Conservation (phyloP, 1,140 invertebrate species). For the Linepithema humile region DNA sequence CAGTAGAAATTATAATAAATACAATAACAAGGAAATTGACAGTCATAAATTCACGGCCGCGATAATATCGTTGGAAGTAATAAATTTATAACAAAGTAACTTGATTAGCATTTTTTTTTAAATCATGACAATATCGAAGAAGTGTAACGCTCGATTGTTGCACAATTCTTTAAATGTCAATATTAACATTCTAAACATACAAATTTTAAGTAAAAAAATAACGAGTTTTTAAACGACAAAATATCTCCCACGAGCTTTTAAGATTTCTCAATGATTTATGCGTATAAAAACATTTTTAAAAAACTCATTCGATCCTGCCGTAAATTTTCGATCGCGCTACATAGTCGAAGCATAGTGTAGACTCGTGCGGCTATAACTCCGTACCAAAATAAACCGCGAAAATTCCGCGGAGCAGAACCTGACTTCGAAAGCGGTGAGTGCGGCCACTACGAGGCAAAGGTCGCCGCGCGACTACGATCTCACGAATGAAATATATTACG, state of each 20-base stretch:
- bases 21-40: background rate
- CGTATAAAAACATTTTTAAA: background rate
- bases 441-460: conserved; percentile 16
- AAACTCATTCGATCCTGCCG: background rate
- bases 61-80: background rate
- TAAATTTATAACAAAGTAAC: background rate
- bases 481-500: conserved; percentile 40
- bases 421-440: conserved; percentile 28
- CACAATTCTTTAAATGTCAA: no score
- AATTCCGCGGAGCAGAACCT: background rate
- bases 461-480: background rate
- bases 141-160: no score
- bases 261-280: background rate
- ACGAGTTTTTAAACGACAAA: no score
- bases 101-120: background rate
- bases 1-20: background rate
- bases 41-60: background rate
- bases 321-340: conserved; percentile 16
- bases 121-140: background rate
- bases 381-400: conserved; percentile 32
- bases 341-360: background rate
- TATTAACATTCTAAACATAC: no score
- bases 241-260: no score
- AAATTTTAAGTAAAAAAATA: no score
- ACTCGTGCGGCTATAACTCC: background rate